Evolutionary conservation across 2,888 invertebrate genomes (phyloP), one percentile per base, ranked within the genome.

Genomic region (Dysmachus trigonus): DNA sequence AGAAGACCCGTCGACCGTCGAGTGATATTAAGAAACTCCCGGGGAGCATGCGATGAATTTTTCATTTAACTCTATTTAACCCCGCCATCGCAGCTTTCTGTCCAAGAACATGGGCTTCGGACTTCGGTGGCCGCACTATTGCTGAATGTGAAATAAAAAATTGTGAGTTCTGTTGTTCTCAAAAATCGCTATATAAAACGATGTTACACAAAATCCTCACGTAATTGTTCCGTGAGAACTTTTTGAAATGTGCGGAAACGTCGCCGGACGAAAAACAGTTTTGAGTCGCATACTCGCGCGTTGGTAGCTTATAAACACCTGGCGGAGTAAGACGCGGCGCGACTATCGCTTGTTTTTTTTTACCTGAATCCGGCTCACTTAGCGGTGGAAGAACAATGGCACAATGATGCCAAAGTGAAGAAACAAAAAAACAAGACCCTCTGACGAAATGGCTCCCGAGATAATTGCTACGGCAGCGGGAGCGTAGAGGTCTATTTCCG

Each of bases 141-240:
- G n/a, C 7, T 22, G 62, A 7, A 62, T 22, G 2, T 18, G 35
- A 22, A 53, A 31, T 18, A 22, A 33, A 62, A 72, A 15, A 71
- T 13, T 38, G 6, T 5, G 4, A 0, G 62, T 27, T 62, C 18
- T 27, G 38, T 35, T 27, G 27, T 33, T 18, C 33, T 35, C 38
- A 33, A 35, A 31, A 62, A 62, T 27, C 18, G 82, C 27, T 35
- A 71, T 35, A 71, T 71, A 87, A 87, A 86, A 81, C 87, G 79
- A 86, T 86, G 83, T 87, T 86, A 86, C 86, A 86, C 86, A 87
- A 87, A 87, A 87, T 87, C 86, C 87, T 87, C 87, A 87, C 87
- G 87, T 87, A 87, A 87, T 87, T 87, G 86, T 87, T 87, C 35
- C 86, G 87, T 87, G 87, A 87, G 87, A 87, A 86, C 81, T 74